Evolutionary conservation across 2,113 vertebrate genomes (phyloP), one percentile per base, ranked within the genome.

Genomic region (Nannobrachium achirus): DNA sequence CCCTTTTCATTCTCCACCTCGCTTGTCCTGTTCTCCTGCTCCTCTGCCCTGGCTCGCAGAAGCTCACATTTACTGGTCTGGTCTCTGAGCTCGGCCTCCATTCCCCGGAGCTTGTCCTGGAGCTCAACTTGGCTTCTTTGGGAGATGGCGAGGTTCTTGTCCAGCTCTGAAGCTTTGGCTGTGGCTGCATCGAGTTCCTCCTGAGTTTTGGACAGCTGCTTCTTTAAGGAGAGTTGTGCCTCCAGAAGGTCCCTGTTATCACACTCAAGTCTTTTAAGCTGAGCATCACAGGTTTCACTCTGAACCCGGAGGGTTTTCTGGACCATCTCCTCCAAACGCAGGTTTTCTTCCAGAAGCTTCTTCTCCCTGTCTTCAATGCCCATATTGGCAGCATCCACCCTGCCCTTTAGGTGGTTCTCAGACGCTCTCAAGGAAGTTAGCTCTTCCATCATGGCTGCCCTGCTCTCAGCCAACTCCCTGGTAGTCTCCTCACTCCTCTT

Each of bases 211-310:
- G 70, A 69, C 6, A 89, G 84, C 42, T 86, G 86, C 48, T 87
- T 81, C 62, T 78, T 93, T 41, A 86, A 75, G 0, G 81, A 71
- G 1, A 86, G 86, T 75, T 94, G 93, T 60, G 81, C 82, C 75
- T 91, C 73, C 49, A 91, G 89, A 60, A 95, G 86, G 1, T 94
- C 90, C 69, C 77, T 68, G 48, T 90, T 94, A 8, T 95, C 93
- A 1, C 78, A 79, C 41, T 90, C 85, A 2, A 94, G 73, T 59
- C 80, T 79, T 50, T 91, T 85, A 15, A 94, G 71, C 10, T 68
- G 91, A 79, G 82, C 80, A 64, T 95, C 91, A 0, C 89, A 84
- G 13, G 74, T 62, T 55, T 93, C 89, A 58, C 77, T 93, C 64
- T 93, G 88, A 7, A 80, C 69, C n/a, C n/a, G n/a, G 0, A 79